These are phyloP conservation scores for Odontothrips loti DNA, from an alignment of 2,888 invertebrate genomes.

Conservation along the genomic window DNA sequence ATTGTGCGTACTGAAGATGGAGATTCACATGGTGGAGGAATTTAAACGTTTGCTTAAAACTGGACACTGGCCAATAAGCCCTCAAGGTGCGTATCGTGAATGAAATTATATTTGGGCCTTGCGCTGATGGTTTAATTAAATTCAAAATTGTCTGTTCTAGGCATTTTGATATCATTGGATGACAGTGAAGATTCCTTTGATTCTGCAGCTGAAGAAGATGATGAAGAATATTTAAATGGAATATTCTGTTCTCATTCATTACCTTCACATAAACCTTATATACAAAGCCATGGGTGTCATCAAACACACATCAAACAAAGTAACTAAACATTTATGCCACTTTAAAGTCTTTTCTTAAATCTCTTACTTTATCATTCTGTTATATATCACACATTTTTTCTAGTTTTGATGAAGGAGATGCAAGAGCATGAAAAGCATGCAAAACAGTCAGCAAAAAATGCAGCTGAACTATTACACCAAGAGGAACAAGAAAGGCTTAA, in stretches of 20 bases:
- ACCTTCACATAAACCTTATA: not conserved
- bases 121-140: too few relatives aligned
- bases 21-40: not conserved
- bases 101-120: not conserved
- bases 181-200: slow-evolving; percentile 17
- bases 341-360: not conserved
- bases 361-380: not conserved
- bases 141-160: not conserved
- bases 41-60: slow-evolving; percentile 10
- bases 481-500: not conserved
- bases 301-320: not conserved
- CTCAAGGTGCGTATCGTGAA: not conserved
- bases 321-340: not conserved
- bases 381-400: not conserved
- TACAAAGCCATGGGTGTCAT: not conserved
- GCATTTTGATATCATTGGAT: not conserved
- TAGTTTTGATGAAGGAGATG: slow-evolving; percentile 9
- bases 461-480: not conserved
- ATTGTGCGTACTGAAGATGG: not conserved
- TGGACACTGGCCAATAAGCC: not conserved
- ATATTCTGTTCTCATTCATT: not conserved
- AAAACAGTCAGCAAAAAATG: slow-evolving; percentile 15
- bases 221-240: slow-evolving; percentile 15
- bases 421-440: not conserved
- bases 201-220: slow-evolving; percentile 3